A percentile compares a stretch with the other conserved stretches of the same genome.
These are phyloP conservation scores for Bombus vancouverensis DNA, from an alignment of 1,140 invertebrate species.

Conservation along the genomic window DNA sequence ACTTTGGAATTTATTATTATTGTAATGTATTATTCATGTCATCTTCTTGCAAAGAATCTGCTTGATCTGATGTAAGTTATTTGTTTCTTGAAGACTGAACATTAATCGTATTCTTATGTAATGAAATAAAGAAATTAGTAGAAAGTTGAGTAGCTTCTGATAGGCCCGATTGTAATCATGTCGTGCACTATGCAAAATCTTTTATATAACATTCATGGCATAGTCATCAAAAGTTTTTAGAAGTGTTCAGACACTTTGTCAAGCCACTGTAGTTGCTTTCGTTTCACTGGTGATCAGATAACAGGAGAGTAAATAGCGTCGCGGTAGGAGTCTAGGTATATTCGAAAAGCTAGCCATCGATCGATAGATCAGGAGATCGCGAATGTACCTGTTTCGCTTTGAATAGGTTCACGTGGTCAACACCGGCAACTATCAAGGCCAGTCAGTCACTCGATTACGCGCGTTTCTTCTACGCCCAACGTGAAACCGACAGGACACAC, in stretches of 20 bases:
- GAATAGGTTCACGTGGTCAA: conserved; percentile 39
- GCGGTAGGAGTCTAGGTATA: not conserved
- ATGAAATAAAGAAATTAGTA: no score
- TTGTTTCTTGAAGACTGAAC: no score
- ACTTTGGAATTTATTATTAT: no score
- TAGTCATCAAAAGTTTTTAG: not conserved
- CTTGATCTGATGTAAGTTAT: no score
- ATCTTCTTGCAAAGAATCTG: no score
- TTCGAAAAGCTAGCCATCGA: conserved; percentile 26
- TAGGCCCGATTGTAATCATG: not conserved
- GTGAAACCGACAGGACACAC: conserved; percentile 48
- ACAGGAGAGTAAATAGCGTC: conserved; percentile 4
- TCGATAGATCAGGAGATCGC: conserved; percentile 43
- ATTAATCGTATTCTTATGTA: no score
- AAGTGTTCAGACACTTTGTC: not conserved
- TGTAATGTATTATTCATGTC: no score
- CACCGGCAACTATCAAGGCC: conserved; percentile 73
- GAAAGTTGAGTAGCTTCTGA: no score
- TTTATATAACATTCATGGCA: not conserved
- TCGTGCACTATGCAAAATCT: not conserved
- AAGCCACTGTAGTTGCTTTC: not conserved
- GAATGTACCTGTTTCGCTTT: conserved; percentile 53
- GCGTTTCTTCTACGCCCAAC: conserved; percentile 67
- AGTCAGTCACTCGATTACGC: conserved; percentile 78
- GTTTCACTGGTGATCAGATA: not conserved